Evolutionary conservation across 2,888 invertebrate genomes (phyloP), one percentile per base, ranked within the genome.

Genomic region (Eilema depressum): DNA sequence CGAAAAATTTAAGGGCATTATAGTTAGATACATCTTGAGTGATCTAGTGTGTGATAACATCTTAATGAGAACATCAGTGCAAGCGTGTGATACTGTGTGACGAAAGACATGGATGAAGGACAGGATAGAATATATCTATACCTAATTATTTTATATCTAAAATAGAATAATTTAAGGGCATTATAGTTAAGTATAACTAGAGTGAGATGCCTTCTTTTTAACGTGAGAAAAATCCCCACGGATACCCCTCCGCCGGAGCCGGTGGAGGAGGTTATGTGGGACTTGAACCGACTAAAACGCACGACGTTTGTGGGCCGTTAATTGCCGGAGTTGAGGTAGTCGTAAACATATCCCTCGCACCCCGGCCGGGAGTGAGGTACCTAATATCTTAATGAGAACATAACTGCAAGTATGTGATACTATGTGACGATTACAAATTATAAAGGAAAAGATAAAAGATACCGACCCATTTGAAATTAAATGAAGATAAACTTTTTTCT

Each of bases 1-100:
- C 75, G 76, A 82, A 82, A 84, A 80, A 78, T 80, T 74, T 88
- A 88, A 90, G 88, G 90, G 88, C 88, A 83, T 86, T 86, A 77
- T 85, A 81, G 76, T 88, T 87, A 86, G 85, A 78, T 73, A 78
- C 74, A 28, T 64, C 41, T 17, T 41, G 41, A 41, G 41, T 41
- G 41, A 77, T 75, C 69, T 75, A 74, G 68, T 75, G 75, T 75
- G 76, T 77, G 77, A 82, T 77, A 76, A 65, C 41, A 66, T 66
- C 41, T 57, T 53, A 66, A 33, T 57, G 25, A 65, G 56, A 57
- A 57, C 65, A 57, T 65, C 65, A 33, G 10, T 33, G 23, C 7
- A 10, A 57, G 57, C 25, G 33, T 57, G 56, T 33, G 33, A 33
- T 25, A 33, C 25, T 57, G 25, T 25, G 57, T 66, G 66, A 66